phyloP scores from a whole-genome alignment of 2,113 vertebrate genomes.

The Cololabis saira region DNA sequence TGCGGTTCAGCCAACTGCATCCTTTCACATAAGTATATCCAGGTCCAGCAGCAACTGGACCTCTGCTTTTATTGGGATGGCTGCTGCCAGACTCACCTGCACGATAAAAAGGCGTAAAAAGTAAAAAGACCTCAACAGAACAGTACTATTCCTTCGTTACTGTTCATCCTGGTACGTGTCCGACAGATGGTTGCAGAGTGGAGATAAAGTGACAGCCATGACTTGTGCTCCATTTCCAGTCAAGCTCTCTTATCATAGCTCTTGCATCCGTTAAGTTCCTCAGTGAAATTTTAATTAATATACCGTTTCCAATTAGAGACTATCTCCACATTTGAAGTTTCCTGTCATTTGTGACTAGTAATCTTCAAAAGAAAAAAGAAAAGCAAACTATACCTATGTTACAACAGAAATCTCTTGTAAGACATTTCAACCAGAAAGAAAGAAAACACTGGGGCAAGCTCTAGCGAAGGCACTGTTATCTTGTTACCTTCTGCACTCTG shows the following conservation, averaged over 20 bases:
- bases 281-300: constrained; percentile 57
- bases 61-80: constrained; percentile 33
- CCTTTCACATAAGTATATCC: constrained; percentile 34
- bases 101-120: constrained; percentile 40
- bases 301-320: constrained; percentile 39
- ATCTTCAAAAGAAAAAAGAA: constrained; percentile 16
- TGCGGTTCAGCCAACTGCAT: constrained; percentile 55
- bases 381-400: constrained; percentile 33
- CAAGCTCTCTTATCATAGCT: constrained; percentile 20
- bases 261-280: constrained; percentile 51
- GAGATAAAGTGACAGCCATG: constrained; percentile 43
- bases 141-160: constrained; percentile 39
- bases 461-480: constrained; percentile 78
- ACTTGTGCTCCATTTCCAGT: constrained; percentile 59
- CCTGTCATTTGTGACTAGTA: constrained; percentile 20
- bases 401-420: constrained; percentile 24
- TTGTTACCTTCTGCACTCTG: constrained; percentile 46
- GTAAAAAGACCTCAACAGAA: constrained; percentile 43
- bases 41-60: constrained; percentile 39
- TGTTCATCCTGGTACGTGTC: constrained; percentile 50
- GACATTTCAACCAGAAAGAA: constrained; percentile 14
- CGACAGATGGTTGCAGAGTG: constrained; percentile 32
- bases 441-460: constrained; percentile 28
- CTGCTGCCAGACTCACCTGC: constrained; percentile 51
- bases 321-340: constrained; percentile 33